A percentile compares a stretch with the other conserved stretches of the same genome.
These are phyloP conservation scores for Eupelmus urozonus DNA, from an alignment of 2,888 invertebrate genomes.

Conservation along the genomic window DNA sequence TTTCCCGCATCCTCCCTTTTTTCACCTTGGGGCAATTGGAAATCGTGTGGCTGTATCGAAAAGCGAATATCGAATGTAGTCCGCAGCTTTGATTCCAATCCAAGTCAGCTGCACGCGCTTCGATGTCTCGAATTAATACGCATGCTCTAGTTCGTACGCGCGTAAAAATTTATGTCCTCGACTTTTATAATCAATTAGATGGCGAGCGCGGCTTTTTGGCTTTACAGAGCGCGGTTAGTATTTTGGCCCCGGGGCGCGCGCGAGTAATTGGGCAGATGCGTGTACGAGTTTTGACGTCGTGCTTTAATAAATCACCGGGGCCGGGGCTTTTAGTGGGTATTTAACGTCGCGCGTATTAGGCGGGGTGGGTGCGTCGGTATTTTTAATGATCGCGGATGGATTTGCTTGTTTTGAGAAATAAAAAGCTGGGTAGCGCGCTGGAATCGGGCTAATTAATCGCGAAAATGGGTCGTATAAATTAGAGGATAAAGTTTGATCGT, in stretches of 20 bases:
- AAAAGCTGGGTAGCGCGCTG: neutral
- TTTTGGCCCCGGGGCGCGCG: conserved; percentile 6
- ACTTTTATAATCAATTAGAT: conserved; percentile 53
- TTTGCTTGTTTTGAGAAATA: neutral
- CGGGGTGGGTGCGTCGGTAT: conserved; percentile 2
- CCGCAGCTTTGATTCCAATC: conserved; percentile 8
- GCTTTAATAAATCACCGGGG: conserved; percentile 41
- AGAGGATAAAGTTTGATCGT: conserved; percentile 7
- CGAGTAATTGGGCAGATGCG: conserved; percentile 39
- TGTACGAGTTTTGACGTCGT: conserved; percentile 8
- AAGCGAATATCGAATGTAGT: conserved; percentile 10
- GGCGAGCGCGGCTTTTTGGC: neutral
- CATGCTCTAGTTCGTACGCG: too few relatives aligned
- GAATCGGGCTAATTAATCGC: conserved; percentile 6
- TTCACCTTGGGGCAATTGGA: conserved; percentile 20
- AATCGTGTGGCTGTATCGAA: conserved; percentile 29
- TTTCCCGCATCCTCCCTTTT: conserved; percentile 38
- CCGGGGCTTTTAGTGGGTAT: conserved; percentile 44
- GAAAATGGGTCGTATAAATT: neutral
- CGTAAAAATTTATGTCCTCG: neutral
- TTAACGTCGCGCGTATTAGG: conserved; percentile 36
- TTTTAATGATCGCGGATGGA: conserved; percentile 36
- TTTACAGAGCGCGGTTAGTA: neutral
- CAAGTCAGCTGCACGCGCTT: conserved; percentile 26
- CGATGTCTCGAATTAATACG: conserved; percentile 13